Base-by-base conservation (phyloP, 2,888 invertebrate species). In the Proisotoma minuta region DNA sequence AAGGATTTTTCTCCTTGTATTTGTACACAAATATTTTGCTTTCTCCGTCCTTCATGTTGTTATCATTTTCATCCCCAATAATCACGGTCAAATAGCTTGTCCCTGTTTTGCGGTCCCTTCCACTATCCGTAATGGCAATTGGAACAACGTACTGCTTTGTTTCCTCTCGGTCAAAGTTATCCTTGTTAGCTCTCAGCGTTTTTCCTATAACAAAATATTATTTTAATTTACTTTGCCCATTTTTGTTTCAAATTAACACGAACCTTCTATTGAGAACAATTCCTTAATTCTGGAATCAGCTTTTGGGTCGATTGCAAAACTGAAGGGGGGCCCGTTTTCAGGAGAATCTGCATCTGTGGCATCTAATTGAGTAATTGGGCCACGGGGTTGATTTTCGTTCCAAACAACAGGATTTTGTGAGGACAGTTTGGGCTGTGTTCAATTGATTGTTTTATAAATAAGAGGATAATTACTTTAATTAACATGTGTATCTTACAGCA, bases 61-160 rank as follows among this genome's bases (percentile, higher is more conserved):
- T 95, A 77, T 97, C 97, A 77, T 99, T 98, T 65, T 85, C 83
- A 79, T 99, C 98, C 2, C 95, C 96, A 69, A 98, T 95, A 40
- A 94, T 88, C 15, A 97, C 87, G 60, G 87, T 88, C 18, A 97
- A 82, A 12, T 86, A 87, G 68, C 92, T 92, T 0, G 88, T 88
- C 2, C 89, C 91, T 0, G 89, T 89, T 79, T 84, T 79, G 4
- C 77, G 72, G 0, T 88, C 88, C 15, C 60, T 77, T 0, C 95
- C 94, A 63, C 86, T 88, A 77, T 99, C 98, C 1, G 86, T 87
- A 74, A 98, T 92, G 12, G 86, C 84, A 57, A 98, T 89, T 0
- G 94, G 94, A 68, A 98, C 86, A 65, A 84, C 84, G 77, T 95
- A 94, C 74, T 87, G 87, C 76, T 96, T 96, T 65, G 86, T 84